Conservation (phyloP, 2,113 vertebrate genomes). For the Halcyon malimbica region DNA sequence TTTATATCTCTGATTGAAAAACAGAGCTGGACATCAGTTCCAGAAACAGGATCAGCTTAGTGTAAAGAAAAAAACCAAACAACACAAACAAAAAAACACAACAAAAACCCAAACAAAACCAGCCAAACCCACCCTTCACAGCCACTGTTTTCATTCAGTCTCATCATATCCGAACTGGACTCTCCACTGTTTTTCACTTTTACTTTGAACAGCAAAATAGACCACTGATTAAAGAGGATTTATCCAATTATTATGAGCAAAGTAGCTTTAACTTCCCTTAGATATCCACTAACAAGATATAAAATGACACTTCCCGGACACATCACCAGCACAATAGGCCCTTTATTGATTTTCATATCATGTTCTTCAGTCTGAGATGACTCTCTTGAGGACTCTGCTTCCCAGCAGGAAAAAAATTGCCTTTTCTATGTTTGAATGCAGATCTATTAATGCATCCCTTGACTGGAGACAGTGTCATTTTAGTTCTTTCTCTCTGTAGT, state of each 20-base stretch:
- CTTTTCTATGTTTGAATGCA: constrained; percentile 79
- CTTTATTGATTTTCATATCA: constrained; percentile 85
- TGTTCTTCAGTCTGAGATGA: constrained; percentile 77
- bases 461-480: constrained; percentile 78
- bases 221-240: constrained; percentile 74
- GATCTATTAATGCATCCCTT: constrained; percentile 77
- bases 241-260: constrained; percentile 77
- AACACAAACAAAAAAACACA: too few species aligned
- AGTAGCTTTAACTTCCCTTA: constrained; percentile 78
- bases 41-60: not conserved
- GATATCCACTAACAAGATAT: constrained; percentile 74
- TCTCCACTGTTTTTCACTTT: constrained; percentile 41
- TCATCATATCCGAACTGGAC: constrained; percentile 13
- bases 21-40: not conserved
- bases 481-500: constrained; percentile 72
- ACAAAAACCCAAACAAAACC: too few species aligned
- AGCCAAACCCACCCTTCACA: not conserved
- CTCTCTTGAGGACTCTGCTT: constrained; percentile 77
- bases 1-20: not conserved
- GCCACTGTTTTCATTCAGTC: constrained; percentile 21
- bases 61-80: not conserved
- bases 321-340: constrained; percentile 76
- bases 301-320: constrained; percentile 84
- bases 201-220: constrained; percentile 65
- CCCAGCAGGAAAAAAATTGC: constrained; percentile 81